Evolutionary conservation across 2,888 invertebrate genomes (phyloP).

Genomic region (Lasioglossum marginatum): DNA sequence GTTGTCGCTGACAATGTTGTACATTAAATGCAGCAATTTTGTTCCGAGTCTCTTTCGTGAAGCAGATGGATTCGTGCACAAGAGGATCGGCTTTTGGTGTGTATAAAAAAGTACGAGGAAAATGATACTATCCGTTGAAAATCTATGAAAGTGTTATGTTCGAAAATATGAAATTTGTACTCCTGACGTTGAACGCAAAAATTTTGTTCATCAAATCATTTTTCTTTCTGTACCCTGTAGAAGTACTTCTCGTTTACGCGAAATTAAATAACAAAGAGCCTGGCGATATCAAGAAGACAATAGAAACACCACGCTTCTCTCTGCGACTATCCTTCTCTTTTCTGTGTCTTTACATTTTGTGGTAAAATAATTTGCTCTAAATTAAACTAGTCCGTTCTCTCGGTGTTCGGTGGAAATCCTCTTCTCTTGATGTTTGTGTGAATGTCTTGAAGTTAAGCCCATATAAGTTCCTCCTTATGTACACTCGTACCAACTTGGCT

Average conservation of each 20-base stretch:
- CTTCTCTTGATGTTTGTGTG: conserved; percentile 10
- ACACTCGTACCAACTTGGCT: conserved; percentile 21
- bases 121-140: background rate
- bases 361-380: conserved; percentile 28
- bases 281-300: background rate
- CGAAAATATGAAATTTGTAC: conserved; percentile 31
- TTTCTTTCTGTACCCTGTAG: background rate
- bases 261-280: conserved; percentile 10
- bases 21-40: conserved; percentile 29
- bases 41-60: background rate
- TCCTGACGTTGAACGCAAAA: conserved; percentile 19
- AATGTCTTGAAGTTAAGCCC: conserved; percentile 25
- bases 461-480: conserved; percentile 30
- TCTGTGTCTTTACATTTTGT: conserved; percentile 7
- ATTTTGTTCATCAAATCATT: conserved; percentile 3
- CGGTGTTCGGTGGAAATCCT: conserved; percentile 23
- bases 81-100: background rate
- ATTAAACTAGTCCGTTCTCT: conserved; percentile 17
- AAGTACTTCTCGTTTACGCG: background rate
- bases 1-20: conserved; percentile 26
- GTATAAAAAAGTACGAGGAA: background rate
- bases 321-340: background rate
- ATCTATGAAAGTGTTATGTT: conserved; percentile 8
- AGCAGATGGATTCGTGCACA: background rate
- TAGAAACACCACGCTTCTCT: conserved; percentile 18